Percentiles rank a stretch among this genome's conserved stretches.
Evolutionary conservation across 2,888 invertebrate species (phyloP).

Genomic region (Nomada fabriciana): DNA sequence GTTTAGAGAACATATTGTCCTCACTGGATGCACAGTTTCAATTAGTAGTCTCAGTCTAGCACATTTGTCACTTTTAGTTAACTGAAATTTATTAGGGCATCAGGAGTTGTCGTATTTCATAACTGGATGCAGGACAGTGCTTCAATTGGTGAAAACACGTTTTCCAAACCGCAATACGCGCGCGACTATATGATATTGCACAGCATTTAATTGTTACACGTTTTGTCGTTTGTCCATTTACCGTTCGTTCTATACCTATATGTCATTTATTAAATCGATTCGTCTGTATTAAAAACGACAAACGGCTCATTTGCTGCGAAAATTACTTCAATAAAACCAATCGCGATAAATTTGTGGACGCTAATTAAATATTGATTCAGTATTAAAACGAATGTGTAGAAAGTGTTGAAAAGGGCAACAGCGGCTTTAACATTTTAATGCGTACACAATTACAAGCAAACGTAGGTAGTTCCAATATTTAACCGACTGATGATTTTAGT

Average conservation of each 20-base stretch:
- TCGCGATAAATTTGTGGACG: not conserved
- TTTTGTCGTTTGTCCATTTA: constrained; percentile 21
- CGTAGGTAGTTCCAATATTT: too few species aligned
- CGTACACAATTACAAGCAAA: too few species aligned
- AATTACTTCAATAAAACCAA: not conserved
- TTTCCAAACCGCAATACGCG: constrained; percentile 14
- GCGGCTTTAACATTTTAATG: too few species aligned
- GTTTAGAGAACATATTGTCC: not conserved
- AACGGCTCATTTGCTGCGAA: not conserved
- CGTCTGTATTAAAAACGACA: constrained; percentile 4
- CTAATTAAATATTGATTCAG: not conserved
- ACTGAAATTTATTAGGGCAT: constrained; percentile 30
- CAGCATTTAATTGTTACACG: constrained; percentile 25
- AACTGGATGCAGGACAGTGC: not conserved
- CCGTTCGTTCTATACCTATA: too few species aligned
- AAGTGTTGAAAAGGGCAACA: not conserved
- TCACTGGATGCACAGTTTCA: constrained; percentile 15
- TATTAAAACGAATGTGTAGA: not conserved
- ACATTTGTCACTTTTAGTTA: constrained; percentile 27
- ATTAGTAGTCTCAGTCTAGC: not conserved
- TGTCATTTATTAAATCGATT: constrained; percentile 6
- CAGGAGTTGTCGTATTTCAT: not conserved
- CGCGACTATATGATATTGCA: not conserved
- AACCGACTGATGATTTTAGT: too few species aligned
- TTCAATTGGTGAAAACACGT: constrained; percentile 10